Conservation (phyloP, 2,797 vertebrate genomes). For the Melanotaenia maccullochi region DNA sequence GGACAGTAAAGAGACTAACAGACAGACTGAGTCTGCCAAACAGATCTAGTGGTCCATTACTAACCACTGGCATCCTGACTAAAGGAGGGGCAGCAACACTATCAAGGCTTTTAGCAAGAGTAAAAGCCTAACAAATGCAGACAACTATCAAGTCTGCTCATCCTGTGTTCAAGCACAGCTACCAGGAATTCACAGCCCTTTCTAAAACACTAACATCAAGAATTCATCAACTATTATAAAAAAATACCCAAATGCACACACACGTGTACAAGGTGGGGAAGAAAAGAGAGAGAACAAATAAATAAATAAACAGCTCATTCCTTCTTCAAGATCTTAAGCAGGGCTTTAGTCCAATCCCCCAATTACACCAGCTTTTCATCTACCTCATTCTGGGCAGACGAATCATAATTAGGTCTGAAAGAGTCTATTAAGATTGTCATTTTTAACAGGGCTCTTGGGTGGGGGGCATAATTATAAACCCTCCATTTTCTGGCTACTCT, state of each 20-base stretch:
- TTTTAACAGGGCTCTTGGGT: constrained; percentile 73
- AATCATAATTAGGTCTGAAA: constrained; percentile 85
- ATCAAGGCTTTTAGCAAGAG: background rate
- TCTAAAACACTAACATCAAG: constrained; percentile 31
- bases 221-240: constrained; percentile 29
- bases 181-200: constrained; percentile 22
- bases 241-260: constrained; percentile 4
- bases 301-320: constrained; percentile 46
- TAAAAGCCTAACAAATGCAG: no score
- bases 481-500: constrained; percentile 65
- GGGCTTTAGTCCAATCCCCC: constrained; percentile 63
- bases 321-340: constrained; percentile 59
- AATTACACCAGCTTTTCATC: constrained; percentile 80
- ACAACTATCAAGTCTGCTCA: background rate
- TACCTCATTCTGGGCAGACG: constrained; percentile 76
- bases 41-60: constrained; percentile 10
- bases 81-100: constrained; percentile 7
- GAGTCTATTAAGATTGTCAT: constrained; percentile 83
- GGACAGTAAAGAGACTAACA: constrained; percentile 1
- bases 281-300: background rate
- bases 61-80: constrained; percentile 31
- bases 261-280: constrained; percentile 22
- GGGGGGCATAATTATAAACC: constrained; percentile 76
- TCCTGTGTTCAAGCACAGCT: background rate
- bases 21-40: constrained; percentile 17